Evolutionary conservation across 1,140 invertebrate species (phyloP).

Genomic region (Eciton burchellii): DNA sequence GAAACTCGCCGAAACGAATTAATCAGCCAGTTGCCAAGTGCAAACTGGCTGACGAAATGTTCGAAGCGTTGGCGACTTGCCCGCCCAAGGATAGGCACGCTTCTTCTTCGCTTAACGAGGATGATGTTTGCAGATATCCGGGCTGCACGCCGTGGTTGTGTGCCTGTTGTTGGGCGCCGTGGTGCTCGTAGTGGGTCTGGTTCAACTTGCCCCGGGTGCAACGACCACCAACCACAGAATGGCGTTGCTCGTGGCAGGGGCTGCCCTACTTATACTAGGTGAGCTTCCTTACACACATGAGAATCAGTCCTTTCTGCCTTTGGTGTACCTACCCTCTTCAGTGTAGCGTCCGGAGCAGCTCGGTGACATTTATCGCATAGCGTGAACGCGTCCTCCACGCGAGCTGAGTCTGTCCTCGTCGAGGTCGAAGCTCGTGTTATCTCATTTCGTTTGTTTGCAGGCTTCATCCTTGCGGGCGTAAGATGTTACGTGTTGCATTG

Average conservation of each 20-base stretch:
- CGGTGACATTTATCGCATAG: too few species aligned
- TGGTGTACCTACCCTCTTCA: too few species aligned
- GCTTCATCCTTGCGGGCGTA: constrained; percentile 79
- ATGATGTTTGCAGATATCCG: constrained; percentile 87
- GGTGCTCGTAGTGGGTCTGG: constrained; percentile 91
- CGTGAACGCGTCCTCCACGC: too few species aligned
- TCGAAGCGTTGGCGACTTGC: background rate
- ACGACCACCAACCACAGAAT: constrained; percentile 91
- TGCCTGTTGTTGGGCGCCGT: constrained; percentile 91
- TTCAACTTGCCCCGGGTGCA: constrained; percentile 92
- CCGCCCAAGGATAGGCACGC: background rate
- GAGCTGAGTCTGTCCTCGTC: too few species aligned
- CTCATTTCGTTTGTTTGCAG: constrained; percentile 57
- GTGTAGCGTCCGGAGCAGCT: too few species aligned
- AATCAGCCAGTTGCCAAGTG: too few species aligned
- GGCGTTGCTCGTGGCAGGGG: constrained; percentile 89
- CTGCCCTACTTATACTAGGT: constrained; percentile 84
- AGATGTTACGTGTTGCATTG: constrained; percentile 83
- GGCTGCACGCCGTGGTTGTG: constrained; percentile 91
- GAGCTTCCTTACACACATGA: constrained; percentile 54
- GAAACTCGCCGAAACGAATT: too few species aligned
- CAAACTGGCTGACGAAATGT: too few species aligned
- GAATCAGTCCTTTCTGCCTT: too few species aligned
- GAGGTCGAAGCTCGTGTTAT: too few species aligned
- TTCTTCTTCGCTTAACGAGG: background rate